These are phyloP conservation scores for Mimumesa dahlbomi DNA, from an alignment of 2,888 invertebrate genomes.

Conservation along the genomic window DNA sequence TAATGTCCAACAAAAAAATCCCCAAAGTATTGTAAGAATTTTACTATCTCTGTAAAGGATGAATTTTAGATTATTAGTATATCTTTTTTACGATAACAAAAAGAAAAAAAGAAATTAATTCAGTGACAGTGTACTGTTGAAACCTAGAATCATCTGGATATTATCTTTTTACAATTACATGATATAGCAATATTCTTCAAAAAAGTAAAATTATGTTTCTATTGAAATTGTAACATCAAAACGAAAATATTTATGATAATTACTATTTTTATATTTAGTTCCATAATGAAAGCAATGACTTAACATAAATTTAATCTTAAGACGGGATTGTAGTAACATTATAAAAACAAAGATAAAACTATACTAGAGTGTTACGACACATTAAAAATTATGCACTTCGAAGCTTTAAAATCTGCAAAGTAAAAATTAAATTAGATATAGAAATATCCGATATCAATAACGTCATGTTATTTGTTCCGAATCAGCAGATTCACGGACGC, in stretches of 20 bases:
- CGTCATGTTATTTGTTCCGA: background rate
- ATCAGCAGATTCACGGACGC: constrained; percentile 3
- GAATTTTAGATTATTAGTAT: constrained; percentile 49
- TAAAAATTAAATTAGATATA: constrained; percentile 16
- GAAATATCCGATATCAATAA: background rate
- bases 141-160: constrained; percentile 35
- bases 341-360: constrained; percentile 30
- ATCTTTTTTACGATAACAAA: constrained; percentile 47
- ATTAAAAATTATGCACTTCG: constrained; percentile 30
- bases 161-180: constrained; percentile 27
- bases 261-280: constrained; percentile 66
- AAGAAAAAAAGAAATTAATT: too few species aligned
- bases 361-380: constrained; percentile 31
- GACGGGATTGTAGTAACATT: constrained; percentile 37
- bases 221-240: constrained; percentile 38
- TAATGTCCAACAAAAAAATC: constrained; percentile 16
- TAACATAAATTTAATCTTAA: constrained; percentile 37
- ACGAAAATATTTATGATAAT: constrained; percentile 44
- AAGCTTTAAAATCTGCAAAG: constrained; percentile 30
- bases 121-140: constrained; percentile 20
- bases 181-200: constrained; percentile 35
- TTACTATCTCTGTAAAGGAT: constrained; percentile 24
- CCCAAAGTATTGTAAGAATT: constrained; percentile 29
- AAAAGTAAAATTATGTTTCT: constrained; percentile 38
- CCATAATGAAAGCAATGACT: constrained; percentile 44